phyloP scores from a whole-genome alignment of 1,140 invertebrate species.

The Drosophila ercepeae region DNA sequence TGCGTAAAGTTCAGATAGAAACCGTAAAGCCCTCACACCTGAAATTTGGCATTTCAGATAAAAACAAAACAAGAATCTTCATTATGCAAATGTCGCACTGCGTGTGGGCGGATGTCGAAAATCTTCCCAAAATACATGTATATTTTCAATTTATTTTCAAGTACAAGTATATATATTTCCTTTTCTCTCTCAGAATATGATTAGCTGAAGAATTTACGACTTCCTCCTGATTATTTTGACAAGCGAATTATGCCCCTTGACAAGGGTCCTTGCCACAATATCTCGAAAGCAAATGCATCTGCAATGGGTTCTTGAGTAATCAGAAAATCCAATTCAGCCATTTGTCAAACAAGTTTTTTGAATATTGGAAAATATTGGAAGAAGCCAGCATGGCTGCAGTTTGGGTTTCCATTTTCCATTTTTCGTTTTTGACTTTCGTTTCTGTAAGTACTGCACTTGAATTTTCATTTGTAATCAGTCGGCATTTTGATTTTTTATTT shows the following conservation, averaged over 20 bases:
- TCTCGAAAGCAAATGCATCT: constrained; percentile 14
- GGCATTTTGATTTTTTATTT: constrained; percentile 25
- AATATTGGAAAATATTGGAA: constrained; percentile 22
- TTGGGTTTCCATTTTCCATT: constrained; percentile 52
- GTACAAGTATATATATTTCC: constrained; percentile 17
- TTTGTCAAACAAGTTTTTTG: constrained; percentile 51
- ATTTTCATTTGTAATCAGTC: constrained; percentile 65
- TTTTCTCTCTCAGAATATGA: constrained; percentile 23
- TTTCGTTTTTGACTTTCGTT: constrained; percentile 51
- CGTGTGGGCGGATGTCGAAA: background rate
- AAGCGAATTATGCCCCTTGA: constrained; percentile 48
- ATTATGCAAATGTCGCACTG: constrained; percentile 13
- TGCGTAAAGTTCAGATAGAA: constrained; percentile 26
- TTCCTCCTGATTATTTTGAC: constrained; percentile 72
- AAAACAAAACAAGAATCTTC: background rate
- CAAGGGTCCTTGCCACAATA: constrained; percentile 43
- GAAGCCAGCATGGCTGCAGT: constrained; percentile 42
- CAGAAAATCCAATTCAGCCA: constrained; percentile 35
- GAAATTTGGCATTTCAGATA: constrained; percentile 7
- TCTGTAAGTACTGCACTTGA: constrained; percentile 68
- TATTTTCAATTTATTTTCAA: constrained; percentile 5
- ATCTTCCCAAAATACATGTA: background rate
- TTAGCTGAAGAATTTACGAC: constrained; percentile 64
- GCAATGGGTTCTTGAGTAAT: constrained; percentile 49
- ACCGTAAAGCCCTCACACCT: constrained; percentile 36